Base-by-base conservation (phyloP, 1,140 invertebrate species). In the Dendrolimus punctatus region DNA sequence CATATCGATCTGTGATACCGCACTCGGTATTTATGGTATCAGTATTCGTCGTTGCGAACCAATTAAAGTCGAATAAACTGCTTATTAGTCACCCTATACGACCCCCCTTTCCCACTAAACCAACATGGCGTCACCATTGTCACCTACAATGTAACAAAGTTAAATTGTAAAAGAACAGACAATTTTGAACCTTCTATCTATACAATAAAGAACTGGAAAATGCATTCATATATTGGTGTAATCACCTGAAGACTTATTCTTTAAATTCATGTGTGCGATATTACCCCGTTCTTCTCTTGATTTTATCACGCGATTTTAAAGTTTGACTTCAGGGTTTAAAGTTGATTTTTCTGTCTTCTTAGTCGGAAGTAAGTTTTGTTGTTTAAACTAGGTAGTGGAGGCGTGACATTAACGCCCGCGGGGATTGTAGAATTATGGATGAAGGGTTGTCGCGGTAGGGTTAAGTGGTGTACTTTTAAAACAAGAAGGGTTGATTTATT, bases 121-220 rank as follows among this genome's bases (percentile, higher is more conserved):
- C 79, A 85, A 85, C 71, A 85, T 85, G 81, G 81, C 81, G 79
- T 78, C 75, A 71, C 59, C 64, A 72, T 85, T 85, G 79, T 85
- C 81, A 85, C 79, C 80, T 85, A 74, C 53, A 66, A 66, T 73
- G 62, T 52, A 59, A 59, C 69, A 71, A 71, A 64, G 64, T 71
- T 73, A 63, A 62, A 62, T 8, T n/a, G 0, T 51, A 51, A 8
- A 45, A 45, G 36, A 9, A 42, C 43, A 63, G 43, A 60, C 45
- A 47, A 58, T 9, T 49, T 42, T 57, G 9, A 59, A 69, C 68
- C 50, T 62, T 80, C 72, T 43, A 38, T 0, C 50, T 7, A 57
- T 0, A 38, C 66, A 61, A 58, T 54, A 47, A 53, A 3, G 43
- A 37, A n/a, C 41, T 50, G 42, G 45, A 39, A 49, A 52, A 46